These are phyloP conservation scores for Macrosteles quadrilineatus DNA, from an alignment of 1,140 invertebrate genomes.

Conservation along the genomic window DNA sequence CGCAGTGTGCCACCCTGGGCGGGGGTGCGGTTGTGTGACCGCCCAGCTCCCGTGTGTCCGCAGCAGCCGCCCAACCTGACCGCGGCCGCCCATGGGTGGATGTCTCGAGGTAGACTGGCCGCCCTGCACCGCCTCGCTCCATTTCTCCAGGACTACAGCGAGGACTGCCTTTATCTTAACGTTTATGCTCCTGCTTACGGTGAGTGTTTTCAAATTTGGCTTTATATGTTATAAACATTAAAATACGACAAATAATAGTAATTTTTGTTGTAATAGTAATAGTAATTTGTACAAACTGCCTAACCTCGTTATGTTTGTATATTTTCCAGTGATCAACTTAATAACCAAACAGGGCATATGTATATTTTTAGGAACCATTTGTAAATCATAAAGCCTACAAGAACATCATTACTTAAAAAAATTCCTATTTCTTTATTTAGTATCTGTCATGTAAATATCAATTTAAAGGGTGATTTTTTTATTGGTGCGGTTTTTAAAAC, in stretches of 20 bases:
- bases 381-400: too few relatives aligned
- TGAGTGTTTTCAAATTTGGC: constrained; percentile 55
- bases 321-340: too few relatives aligned
- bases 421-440: too few relatives aligned
- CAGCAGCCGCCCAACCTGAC: constrained; percentile 77
- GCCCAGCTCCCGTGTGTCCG: constrained; percentile 86
- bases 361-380: too few relatives aligned
- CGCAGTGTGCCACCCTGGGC: constrained; percentile 88
- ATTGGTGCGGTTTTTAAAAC: too few relatives aligned
- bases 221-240: background rate
- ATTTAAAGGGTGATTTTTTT: too few relatives aligned
- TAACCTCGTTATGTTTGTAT: too few relatives aligned
- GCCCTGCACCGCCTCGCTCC: constrained; percentile 79
- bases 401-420: too few relatives aligned
- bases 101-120: constrained; percentile 82
- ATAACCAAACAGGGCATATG: too few relatives aligned
- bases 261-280: background rate
- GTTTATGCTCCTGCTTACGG: constrained; percentile 64
- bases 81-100: constrained; percentile 75
- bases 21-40: constrained; percentile 60
- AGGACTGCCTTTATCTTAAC: constrained; percentile 29
- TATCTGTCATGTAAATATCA: too few relatives aligned
- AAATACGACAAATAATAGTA: background rate
- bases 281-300: too few relatives aligned
- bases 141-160: constrained; percentile 79